A percentile compares a stretch with the other conserved stretches of the same genome.
phyloP scores from a whole-genome alignment of 2,888 invertebrate species.

The Subacronicta megacephala region DNA sequence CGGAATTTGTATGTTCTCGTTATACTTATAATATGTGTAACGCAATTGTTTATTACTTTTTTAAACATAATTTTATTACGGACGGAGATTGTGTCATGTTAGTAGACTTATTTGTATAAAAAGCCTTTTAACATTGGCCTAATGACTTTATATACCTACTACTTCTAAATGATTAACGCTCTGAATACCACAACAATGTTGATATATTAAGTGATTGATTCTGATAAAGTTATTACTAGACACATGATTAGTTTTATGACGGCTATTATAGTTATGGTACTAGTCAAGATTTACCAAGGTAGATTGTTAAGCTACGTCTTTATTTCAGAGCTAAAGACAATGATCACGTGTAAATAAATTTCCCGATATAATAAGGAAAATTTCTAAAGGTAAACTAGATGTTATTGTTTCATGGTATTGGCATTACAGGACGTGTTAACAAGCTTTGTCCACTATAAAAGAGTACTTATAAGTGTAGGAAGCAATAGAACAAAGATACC shows the following conservation, averaged over 20 bases:
- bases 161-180: not conserved
- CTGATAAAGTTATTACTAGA: slow-evolving; percentile 1
- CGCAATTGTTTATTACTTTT: not conserved
- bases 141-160: not conserved
- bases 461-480: slow-evolving; percentile 32
- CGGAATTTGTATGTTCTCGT: not conserved
- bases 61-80: too few relatives aligned
- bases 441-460: slow-evolving; percentile 33
- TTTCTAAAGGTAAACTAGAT: slow-evolving; percentile 42
- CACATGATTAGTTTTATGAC: slow-evolving; percentile 26
- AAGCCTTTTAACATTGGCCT: not conserved
- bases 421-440: slow-evolving; percentile 32
- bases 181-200: not conserved
- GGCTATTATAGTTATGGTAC: slow-evolving; percentile 6
- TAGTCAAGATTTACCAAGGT: slow-evolving; percentile 24
- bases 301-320: slow-evolving; percentile 5
- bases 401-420: slow-evolving; percentile 41
- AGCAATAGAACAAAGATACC: slow-evolving; percentile 44
- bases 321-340: slow-evolving; percentile 13
- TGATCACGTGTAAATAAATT: slow-evolving; percentile 27
- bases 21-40: not conserved
- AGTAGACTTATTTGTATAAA: too few relatives aligned
- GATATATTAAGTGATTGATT: not conserved
- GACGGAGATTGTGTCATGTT: too few relatives aligned
- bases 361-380: slow-evolving; percentile 45